Conservation (phyloP, 2,888 invertebrate genomes). For the Aphidoletes aphidimyza region DNA sequence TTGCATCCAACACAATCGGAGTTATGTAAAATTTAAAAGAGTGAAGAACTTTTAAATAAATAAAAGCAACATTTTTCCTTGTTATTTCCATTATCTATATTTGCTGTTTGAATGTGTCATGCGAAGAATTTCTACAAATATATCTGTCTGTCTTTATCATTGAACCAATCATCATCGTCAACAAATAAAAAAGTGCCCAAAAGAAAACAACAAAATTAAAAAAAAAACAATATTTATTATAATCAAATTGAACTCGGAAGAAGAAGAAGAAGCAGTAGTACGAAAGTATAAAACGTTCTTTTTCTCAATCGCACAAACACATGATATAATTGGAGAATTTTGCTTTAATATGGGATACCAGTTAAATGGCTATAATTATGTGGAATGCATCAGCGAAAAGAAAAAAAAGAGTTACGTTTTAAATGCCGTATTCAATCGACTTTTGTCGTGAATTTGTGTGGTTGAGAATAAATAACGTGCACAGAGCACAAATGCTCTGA, state of each 20-base stretch:
- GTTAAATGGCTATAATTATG: constrained; percentile 22
- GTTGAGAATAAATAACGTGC: too few species aligned
- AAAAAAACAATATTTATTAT: too few species aligned
- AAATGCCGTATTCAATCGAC: background rate
- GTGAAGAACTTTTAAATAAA: background rate
- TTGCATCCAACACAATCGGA: constrained; percentile 31
- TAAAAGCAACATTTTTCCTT: background rate
- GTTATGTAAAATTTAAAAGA: constrained; percentile 41
- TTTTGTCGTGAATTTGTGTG: background rate
- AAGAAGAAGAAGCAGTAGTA: background rate
- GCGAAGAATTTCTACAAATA: too few species aligned
- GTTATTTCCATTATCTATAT: background rate
- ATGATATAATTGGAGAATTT: background rate
- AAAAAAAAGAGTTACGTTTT: background rate
- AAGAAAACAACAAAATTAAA: too few species aligned
- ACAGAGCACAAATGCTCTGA: too few species aligned
- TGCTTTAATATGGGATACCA: background rate
- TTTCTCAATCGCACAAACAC: background rate
- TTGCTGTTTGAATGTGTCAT: too few species aligned
- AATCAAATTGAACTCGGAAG: too few species aligned
- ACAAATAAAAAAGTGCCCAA: too few species aligned
- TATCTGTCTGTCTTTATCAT: too few species aligned
- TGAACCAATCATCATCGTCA: too few species aligned
- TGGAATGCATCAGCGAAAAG: constrained; percentile 35
- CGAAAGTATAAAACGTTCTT: background rate